Percentiles rank a stretch among this genome's conserved stretches.
Evolutionary conservation across 1,140 invertebrate species (phyloP).

Genomic region (Eulimnadia texana): DNA sequence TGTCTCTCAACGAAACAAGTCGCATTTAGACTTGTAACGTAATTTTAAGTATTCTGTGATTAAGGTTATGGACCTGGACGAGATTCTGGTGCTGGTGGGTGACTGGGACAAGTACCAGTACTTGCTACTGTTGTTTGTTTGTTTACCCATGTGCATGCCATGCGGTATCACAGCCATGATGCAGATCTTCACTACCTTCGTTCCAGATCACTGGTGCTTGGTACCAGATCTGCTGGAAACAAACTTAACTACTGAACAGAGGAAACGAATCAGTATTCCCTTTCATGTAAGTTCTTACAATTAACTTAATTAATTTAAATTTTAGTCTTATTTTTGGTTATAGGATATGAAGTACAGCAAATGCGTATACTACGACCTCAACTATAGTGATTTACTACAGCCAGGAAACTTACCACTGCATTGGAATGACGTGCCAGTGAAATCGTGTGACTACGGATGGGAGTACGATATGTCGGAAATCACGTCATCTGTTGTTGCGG

Average conservation of each 20-base stretch:
- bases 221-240: conserved; percentile 16
- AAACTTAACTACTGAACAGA: conserved; percentile 5
- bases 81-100: conserved; percentile 34
- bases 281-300: background rate
- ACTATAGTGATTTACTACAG: background rate
- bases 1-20: no score
- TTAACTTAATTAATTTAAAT: background rate
- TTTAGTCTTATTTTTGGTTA: background rate
- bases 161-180: conserved; percentile 32
- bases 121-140: conserved; percentile 29
- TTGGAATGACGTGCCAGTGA: conserved; percentile 35
- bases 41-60: no score
- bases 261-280: conserved; percentile 10
- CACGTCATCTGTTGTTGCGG: conserved; percentile 60
- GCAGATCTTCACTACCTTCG: conserved; percentile 32
- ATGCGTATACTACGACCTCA: conserved; percentile 7
- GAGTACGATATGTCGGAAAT: conserved; percentile 55
- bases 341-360: conserved; percentile 1
- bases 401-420: background rate
- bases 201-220: conserved; percentile 33
- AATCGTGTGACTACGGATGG: conserved; percentile 59
- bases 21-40: no score
- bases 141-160: conserved; percentile 28
- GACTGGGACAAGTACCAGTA: conserved; percentile 40
- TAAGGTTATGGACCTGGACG: conserved; percentile 35